phyloP scores from a whole-genome alignment of 2,113 vertebrate genomes.

The Atrichornis clamosus region DNA sequence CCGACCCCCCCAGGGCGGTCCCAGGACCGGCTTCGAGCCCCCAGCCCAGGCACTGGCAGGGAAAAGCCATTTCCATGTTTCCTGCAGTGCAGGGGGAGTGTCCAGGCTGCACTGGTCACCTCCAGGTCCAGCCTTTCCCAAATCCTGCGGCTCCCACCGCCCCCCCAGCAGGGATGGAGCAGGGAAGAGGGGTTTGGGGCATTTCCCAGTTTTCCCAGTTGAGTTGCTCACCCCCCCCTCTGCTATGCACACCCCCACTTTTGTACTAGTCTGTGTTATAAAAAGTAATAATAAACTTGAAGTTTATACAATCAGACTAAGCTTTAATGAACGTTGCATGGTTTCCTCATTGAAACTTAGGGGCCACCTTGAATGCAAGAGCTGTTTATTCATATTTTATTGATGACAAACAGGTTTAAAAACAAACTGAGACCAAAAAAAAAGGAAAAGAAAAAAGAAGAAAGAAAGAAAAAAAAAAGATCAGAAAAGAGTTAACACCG shows the following conservation, averaged over 20 bases:
- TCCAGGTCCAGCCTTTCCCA: background rate
- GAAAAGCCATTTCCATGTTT: fast-evolving
- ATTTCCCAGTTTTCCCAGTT: background rate
- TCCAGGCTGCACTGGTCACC: background rate
- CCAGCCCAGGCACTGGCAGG: fast-evolving
- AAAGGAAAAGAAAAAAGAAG: background rate
- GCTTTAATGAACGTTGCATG: slow-evolving; percentile 19
- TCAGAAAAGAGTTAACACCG: slow-evolving; percentile 37
- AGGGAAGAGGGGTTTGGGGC: background rate
- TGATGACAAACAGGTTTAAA: slow-evolving; percentile 77
- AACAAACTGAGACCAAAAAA: slow-evolving; percentile 74
- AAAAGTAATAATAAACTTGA: slow-evolving; percentile 41
- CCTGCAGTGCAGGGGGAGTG: background rate
- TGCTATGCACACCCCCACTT: background rate
- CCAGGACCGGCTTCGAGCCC: background rate
- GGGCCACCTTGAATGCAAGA: slow-evolving; percentile 41
- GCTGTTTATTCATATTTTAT: slow-evolving; percentile 73
- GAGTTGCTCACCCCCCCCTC: background rate
- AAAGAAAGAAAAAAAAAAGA: slow-evolving; percentile 27
- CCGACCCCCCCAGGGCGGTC: no score
- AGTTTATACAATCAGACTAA: slow-evolving; percentile 50
- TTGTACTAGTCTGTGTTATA: slow-evolving; percentile 45
- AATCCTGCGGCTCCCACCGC: background rate
- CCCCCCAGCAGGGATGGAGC: background rate
- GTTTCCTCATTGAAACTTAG: background rate